phyloP scores from a whole-genome alignment of 2,797 vertebrate species.

The Telmatherina bonti region DNA sequence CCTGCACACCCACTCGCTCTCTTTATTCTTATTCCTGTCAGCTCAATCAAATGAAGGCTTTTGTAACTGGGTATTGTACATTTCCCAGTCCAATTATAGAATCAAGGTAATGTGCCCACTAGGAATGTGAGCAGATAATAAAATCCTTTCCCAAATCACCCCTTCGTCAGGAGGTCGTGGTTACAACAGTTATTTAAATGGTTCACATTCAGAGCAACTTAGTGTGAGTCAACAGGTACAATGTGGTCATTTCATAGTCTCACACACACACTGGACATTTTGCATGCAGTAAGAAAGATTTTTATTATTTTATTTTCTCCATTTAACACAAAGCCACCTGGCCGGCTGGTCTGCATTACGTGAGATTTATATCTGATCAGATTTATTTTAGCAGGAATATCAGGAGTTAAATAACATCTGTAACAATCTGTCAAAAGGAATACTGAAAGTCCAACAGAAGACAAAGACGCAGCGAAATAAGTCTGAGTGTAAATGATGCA shows the following conservation, averaged over 20 bases:
- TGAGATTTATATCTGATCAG: neutral
- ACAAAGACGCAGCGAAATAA: neutral
- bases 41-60: constrained; percentile 25
- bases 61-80: constrained; percentile 15
- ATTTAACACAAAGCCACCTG: no score
- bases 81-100: constrained; percentile 13
- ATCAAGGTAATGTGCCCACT: constrained; percentile 38
- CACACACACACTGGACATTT: neutral
- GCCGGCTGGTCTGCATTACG: no score
- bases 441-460: neutral
- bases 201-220: neutral
- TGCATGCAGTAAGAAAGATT: no score
- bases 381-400: neutral
- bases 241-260: constrained; percentile 8
- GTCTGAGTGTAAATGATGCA: no score
- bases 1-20: constrained; percentile 33
- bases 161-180: constrained; percentile 19
- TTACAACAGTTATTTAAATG: constrained; percentile 2
- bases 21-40: constrained; percentile 47
- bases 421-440: neutral
- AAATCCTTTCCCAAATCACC: constrained; percentile 26
- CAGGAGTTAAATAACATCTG: neutral
- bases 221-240: constrained; percentile 32
- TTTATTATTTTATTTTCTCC: no score
- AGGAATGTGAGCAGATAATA: constrained; percentile 29